Conservation (phyloP, 2,888 invertebrate species). For the Lingula anatina region DNA sequence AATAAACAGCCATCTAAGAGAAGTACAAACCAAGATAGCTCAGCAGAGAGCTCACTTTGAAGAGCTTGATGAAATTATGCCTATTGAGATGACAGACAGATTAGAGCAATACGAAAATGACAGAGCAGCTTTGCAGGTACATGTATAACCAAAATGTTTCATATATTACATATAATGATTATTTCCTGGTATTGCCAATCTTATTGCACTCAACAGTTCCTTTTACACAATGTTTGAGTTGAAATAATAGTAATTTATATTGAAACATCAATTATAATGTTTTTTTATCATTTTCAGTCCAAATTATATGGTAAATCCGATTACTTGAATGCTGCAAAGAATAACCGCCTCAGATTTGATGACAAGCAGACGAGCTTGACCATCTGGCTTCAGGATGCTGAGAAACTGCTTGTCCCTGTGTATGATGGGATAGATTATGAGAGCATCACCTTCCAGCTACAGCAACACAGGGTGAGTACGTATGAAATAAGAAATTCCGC, state of each 20-base stretch:
- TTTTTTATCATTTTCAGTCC: too few species aligned
- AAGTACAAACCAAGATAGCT: conserved; percentile 23
- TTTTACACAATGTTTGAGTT: too few species aligned
- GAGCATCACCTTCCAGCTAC: conserved; percentile 73
- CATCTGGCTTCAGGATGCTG: conserved; percentile 41
- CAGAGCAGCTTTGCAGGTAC: not conserved
- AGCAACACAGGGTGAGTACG: conserved; percentile 75
- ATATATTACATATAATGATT: too few species aligned
- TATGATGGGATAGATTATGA: conserved; percentile 85
- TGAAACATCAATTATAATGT: too few species aligned
- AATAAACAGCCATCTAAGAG: too few species aligned
- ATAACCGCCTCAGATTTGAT: conserved; percentile 32
- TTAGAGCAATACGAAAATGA: conserved; percentile 25
- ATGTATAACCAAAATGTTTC: too few species aligned
- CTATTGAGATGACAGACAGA: conserved; percentile 28
- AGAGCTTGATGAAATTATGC: conserved; percentile 28
- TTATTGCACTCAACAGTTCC: too few species aligned
- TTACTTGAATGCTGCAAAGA: conserved; percentile 30
- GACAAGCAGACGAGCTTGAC: conserved; percentile 31
- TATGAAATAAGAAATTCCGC: too few species aligned
- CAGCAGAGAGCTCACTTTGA: conserved; percentile 26
- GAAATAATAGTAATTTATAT: too few species aligned
- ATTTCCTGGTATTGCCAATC: too few species aligned
- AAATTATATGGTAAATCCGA: conserved; percentile 35
- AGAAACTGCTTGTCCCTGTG: conserved; percentile 56